Evolutionary conservation across 92 coral and sea anemone species (phyloP).

Genomic region (Epizoanthus ramosus): DNA sequence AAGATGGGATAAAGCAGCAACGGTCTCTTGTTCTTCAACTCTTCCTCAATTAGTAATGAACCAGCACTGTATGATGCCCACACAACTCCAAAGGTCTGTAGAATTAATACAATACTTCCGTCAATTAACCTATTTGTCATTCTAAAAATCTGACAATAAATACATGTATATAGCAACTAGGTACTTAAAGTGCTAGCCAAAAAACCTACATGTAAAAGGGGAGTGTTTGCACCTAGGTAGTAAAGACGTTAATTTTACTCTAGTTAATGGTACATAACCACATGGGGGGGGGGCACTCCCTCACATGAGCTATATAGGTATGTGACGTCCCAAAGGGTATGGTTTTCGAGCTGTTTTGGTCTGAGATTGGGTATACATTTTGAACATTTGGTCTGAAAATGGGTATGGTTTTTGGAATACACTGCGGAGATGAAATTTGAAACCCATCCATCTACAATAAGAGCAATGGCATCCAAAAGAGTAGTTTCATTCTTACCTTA

Average conservation of each 20-base stretch:
- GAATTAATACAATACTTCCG: not conserved
- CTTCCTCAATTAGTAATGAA: conserved; percentile 93
- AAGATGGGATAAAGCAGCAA: conserved; percentile 92
- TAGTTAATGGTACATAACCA: not conserved
- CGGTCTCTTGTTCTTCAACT: conserved; percentile 88
- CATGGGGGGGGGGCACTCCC: not conserved
- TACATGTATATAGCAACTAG: not conserved
- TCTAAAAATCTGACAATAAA: no score
- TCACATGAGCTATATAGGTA: no score
- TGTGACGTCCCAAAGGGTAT: no score
- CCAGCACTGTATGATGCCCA: conserved; percentile 99
- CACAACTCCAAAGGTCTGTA: conserved; percentile 92
- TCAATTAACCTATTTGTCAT: no score
- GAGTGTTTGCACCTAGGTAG: no score
- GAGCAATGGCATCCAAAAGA: not conserved
- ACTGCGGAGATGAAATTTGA: not conserved
- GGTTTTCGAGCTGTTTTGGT: no score
- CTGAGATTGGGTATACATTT: no score
- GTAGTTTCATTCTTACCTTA: conserved; percentile 60
- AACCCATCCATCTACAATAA: not conserved
- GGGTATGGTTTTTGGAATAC: no score
- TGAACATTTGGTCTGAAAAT: no score
- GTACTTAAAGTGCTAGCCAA: not conserved
- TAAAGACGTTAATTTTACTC: no score
- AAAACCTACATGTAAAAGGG: no score